Evolutionary conservation across 92 coral and sea anemone genomes (phyloP), one percentile per base, ranked within the genome.

Genomic region (Umimayanthus chanpuru): DNA sequence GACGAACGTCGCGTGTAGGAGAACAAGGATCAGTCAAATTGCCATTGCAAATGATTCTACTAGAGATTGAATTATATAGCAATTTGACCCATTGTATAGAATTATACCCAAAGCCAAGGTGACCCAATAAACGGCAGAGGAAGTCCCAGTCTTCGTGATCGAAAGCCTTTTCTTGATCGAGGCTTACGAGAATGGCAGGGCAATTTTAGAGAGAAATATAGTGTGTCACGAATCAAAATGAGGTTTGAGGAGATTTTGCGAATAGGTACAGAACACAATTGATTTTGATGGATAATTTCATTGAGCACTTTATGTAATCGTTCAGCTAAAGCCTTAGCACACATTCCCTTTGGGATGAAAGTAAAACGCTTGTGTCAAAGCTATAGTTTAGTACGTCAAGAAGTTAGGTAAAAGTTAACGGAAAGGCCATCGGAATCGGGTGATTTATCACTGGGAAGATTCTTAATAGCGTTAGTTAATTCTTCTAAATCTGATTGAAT

Each of bases 151-250:
- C 56, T 16, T 65, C 72, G 2, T 72, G 84, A 56, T 80, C 71
- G 11, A 80, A 80, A 15, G 72, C 84, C 36, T 55, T 80, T 23
- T 81, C 85, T 30, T 81, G 85, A 12, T 81, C 85, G 1, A 81
- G 12, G 2, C 18, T 79, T 3, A 29, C 26, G 0, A 55, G 14
- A 15, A 26, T 79, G 5, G 83, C 83, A 14, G 44, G 70, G 9
- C 44, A 79, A 55, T 79, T 55, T 30, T 79, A 55, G 0, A 4
- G 6, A 5, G 83, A 28, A 14, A 79, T 53, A 18, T 55, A 79
- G n/a, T 44, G 28, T 55, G 6, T 79, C 83, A 15, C 70, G 83
- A 12, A 79, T 29, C 0, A 79, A 12, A 55, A 55, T 79, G 0
- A 79, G 81, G 11, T 78, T 78, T 0, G 81, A 78, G 5, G 40